Conservation (phyloP, 2,888 invertebrate genomes). For the Carabus problematicus region DNA sequence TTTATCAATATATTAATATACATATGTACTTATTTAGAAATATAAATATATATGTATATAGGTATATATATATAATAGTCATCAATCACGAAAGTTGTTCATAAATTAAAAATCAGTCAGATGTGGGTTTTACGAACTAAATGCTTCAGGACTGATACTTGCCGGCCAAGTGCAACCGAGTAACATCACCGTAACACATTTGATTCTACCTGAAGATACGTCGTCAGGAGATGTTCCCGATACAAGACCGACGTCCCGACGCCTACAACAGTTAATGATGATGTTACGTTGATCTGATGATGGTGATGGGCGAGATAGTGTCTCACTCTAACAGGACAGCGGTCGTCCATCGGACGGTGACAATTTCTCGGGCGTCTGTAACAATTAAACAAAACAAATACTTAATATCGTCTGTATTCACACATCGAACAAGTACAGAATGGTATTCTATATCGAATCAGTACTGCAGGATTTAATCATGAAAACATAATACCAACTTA, state of each 20-base stretch:
- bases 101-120: conserved; percentile 41
- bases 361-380: conserved; percentile 71
- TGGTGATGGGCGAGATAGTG: neutral
- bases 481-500: no score
- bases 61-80: conserved; percentile 2
- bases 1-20: no score
- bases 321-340: conserved; percentile 52
- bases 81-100: conserved; percentile 34
- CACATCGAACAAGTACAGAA: no score
- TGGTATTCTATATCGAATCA: no score
- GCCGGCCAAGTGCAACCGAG: conserved; percentile 7
- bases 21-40: no score
- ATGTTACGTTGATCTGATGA: conserved; percentile 35
- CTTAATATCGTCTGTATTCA: neutral
- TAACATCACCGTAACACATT: neutral
- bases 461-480: no score
- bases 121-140: conserved; percentile 28
- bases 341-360: conserved; percentile 67
- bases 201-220: no score
- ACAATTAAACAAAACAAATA: conserved; percentile 56
- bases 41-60: no score
- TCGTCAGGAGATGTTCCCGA: no score
- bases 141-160: conserved; percentile 17
- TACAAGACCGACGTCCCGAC: no score
- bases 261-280: conserved; percentile 41